Evolutionary conservation across 2,888 invertebrate genomes (phyloP).

Genomic region (Chrysolina americana): DNA sequence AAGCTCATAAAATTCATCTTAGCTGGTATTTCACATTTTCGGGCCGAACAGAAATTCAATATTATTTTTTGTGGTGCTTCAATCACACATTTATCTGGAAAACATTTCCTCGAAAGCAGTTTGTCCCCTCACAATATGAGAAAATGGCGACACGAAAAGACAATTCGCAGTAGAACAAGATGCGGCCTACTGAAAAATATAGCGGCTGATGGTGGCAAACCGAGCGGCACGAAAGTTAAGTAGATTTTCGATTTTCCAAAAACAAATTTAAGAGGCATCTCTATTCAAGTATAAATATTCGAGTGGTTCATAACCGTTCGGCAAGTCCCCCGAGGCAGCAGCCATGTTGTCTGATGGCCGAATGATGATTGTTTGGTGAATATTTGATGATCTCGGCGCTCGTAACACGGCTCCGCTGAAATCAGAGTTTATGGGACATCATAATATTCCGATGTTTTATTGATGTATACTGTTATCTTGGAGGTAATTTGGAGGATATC

Average conservation of each 20-base stretch:
- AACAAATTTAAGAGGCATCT: conserved; percentile 70
- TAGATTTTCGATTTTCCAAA: conserved; percentile 60
- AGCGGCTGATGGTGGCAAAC: conserved; percentile 28
- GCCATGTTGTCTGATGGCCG: conserved; percentile 71
- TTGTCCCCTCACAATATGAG: neutral
- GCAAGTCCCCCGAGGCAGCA: conserved; percentile 64
- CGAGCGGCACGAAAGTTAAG: conserved; percentile 42
- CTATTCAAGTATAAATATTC: conserved; percentile 71
- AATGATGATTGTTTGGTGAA: conserved; percentile 72
- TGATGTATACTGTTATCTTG: conserved; percentile 68
- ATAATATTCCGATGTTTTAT: conserved; percentile 70
- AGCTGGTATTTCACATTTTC: too few relatives aligned
- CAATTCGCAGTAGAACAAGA: conserved; percentile 44
- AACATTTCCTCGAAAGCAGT: conserved; percentile 8
- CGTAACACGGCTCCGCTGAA: conserved; percentile 66
- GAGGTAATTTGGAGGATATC: conserved; percentile 65
- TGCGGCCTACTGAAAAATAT: conserved; percentile 37
- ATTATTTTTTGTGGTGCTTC: too few relatives aligned
- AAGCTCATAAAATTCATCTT: too few relatives aligned
- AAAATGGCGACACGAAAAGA: conserved; percentile 12
- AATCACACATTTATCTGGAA: too few relatives aligned
- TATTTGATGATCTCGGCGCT: conserved; percentile 66
- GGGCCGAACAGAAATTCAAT: too few relatives aligned
- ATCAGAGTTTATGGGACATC: conserved; percentile 71
- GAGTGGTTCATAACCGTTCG: conserved; percentile 70